phyloP scores from a whole-genome alignment of 2,888 invertebrate species.

The Lepidocyrtoides sp. region DNA sequence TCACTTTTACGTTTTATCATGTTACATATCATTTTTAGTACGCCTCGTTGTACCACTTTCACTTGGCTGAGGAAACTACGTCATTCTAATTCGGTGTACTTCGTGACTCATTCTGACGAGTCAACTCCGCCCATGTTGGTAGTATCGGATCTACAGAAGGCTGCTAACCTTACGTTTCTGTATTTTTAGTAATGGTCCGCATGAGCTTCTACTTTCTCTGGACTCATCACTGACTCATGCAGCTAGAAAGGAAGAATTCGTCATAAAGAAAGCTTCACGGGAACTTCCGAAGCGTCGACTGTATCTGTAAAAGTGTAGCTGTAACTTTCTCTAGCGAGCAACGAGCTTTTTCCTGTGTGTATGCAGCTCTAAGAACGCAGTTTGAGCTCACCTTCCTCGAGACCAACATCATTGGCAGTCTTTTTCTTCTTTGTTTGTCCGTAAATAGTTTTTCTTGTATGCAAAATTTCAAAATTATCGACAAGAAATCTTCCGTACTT shows the following conservation, averaged over 20 bases:
- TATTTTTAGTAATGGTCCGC: not conserved
- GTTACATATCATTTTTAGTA: not conserved
- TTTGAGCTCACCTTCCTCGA: conserved; percentile 79
- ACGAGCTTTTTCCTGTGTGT: conserved; percentile 53
- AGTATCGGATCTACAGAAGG: not conserved
- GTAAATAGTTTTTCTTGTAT: conserved; percentile 46
- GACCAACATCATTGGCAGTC: conserved; percentile 72
- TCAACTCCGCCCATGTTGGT: conserved; percentile 17
- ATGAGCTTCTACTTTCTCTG: not conserved
- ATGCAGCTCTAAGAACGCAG: conserved; percentile 56
- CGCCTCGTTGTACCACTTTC: conserved; percentile 34
- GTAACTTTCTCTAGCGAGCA: conserved; percentile 67
- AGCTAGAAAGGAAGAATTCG: not conserved
- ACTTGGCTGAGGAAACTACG: conserved; percentile 51
- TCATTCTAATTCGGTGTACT: conserved; percentile 66
- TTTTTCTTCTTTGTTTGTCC: conserved; percentile 58
- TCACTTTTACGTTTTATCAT: conserved; percentile 9
- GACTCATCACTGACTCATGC: conserved; percentile 46
- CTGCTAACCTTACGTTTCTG: not conserved
- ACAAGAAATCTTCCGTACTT: conserved; percentile 14
- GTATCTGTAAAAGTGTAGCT: conserved; percentile 6
- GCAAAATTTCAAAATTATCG: conserved; percentile 54
- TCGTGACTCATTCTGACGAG: conserved; percentile 61
- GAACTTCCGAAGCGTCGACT: conserved; percentile 58
- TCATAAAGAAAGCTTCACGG: conserved; percentile 9